Evolutionary conservation across 2,888 invertebrate species (phyloP).

Genomic region (Mythimna impura): DNA sequence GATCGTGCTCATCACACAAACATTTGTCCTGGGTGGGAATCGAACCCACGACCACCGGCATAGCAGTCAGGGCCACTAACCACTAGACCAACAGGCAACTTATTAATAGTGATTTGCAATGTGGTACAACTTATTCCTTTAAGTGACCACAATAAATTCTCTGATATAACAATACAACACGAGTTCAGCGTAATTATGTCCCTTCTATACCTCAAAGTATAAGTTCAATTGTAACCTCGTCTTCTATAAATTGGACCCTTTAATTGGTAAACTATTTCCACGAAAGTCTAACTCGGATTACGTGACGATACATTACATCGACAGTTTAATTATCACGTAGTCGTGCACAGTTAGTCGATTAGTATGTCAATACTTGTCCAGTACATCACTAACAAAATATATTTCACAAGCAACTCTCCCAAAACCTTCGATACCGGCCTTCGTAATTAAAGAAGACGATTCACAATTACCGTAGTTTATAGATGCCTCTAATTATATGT

Average conservation of each 20-base stretch:
- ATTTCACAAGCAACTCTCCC: conserved; percentile 66
- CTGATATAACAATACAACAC: neutral
- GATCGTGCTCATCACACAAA: too few species aligned
- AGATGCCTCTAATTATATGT: conserved; percentile 89
- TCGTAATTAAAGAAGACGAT: conserved; percentile 88
- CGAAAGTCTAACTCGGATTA: conserved; percentile 37
- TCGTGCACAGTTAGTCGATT: conserved; percentile 51
- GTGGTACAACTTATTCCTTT: neutral
- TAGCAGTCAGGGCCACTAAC: too few species aligned
- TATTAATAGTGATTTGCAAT: neutral
- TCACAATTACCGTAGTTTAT: conserved; percentile 89
- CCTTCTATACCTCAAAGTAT: neutral
- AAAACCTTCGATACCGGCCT: conserved; percentile 83
- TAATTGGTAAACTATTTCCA: conserved; percentile 35
- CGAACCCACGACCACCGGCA: too few species aligned
- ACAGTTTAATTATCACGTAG: conserved; percentile 57
- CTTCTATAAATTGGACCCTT: conserved; percentile 13
- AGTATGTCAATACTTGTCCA: conserved; percentile 64
- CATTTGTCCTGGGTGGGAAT: too few species aligned
- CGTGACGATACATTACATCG: conserved; percentile 53
- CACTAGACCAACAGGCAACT: too few species aligned
- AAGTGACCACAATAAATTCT: too few species aligned
- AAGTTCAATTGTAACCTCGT: neutral
- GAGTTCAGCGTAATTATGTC: neutral
- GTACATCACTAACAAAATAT: conserved; percentile 56